Conservation (phyloP, 2,888 invertebrate species). For the Elmis aenea region DNA sequence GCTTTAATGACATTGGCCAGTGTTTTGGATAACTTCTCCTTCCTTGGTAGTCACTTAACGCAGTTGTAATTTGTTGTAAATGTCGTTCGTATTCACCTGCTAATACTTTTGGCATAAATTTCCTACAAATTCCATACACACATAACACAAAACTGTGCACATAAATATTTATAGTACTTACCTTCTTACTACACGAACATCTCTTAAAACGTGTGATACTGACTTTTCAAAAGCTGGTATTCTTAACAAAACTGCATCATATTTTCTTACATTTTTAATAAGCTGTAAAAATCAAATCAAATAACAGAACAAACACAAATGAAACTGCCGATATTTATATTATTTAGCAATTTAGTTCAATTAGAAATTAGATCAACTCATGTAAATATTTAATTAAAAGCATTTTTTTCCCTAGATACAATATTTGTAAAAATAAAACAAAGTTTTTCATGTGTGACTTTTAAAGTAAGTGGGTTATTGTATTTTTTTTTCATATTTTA, state of each 20-base stretch:
- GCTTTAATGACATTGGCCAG: conserved; percentile 68
- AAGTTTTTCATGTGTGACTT: too few species aligned
- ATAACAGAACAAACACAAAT: too few species aligned
- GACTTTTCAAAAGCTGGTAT: conserved; percentile 82
- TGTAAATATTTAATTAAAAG: too few species aligned
- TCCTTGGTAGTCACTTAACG: conserved; percentile 71
- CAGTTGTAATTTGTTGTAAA: conserved; percentile 77
- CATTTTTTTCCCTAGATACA: too few species aligned
- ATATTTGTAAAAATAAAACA: too few species aligned
- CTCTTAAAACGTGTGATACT: conserved; percentile 74
- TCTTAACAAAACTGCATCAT: conserved; percentile 66
- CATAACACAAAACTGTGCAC: too few species aligned
- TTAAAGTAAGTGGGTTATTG: too few species aligned
- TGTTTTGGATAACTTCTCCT: conserved; percentile 60
- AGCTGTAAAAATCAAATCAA: conserved; percentile 53
- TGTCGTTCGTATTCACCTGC: conserved; percentile 82
- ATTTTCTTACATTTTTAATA: conserved; percentile 72
- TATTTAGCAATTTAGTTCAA: too few species aligned
- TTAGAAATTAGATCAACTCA: too few species aligned
- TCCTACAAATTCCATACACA: conserved; percentile 51
- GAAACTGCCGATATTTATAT: too few species aligned
- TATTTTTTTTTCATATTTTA: too few species aligned
- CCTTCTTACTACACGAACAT: conserved; percentile 80
- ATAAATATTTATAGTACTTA: too few species aligned
- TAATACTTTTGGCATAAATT: conserved; percentile 87